These are phyloP conservation scores for Anseranas semipalmata DNA, from an alignment of 2,113 vertebrate genomes.

Conservation along the genomic window DNA sequence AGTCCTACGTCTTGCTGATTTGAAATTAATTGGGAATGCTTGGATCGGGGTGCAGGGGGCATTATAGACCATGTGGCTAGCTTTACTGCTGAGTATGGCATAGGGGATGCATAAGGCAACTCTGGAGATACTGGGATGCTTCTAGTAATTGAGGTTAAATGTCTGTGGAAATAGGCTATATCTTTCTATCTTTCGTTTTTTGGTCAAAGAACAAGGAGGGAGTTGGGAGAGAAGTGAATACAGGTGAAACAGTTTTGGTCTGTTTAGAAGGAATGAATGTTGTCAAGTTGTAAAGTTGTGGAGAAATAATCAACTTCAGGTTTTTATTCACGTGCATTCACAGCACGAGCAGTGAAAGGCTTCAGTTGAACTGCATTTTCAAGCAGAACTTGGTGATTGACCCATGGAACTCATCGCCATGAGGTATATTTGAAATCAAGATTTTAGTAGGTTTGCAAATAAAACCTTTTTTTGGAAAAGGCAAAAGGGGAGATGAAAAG, in stretches of 20 bases:
- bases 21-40: not conserved
- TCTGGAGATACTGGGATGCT: not conserved
- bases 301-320: not conserved
- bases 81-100: not conserved
- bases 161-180: not conserved
- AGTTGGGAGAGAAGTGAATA: not conserved
- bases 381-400: not conserved
- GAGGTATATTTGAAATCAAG: not conserved
- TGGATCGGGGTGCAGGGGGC: not conserved
- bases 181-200: not conserved
- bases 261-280: not conserved
- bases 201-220: not conserved
- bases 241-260: not conserved
- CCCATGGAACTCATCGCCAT: not conserved
- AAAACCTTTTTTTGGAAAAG: not conserved
- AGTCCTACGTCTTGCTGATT: rapidly evolving
- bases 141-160: not conserved
- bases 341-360: not conserved
- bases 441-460: not conserved
- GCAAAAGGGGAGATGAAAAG: not conserved
- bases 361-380: not conserved
- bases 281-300: not conserved
- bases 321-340: not conserved
- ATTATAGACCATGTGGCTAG: not conserved
- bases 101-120: not conserved